Evolutionary conservation across 1,140 invertebrate species (phyloP), one percentile per base, ranked within the genome.

Genomic region (Samia ricini): DNA sequence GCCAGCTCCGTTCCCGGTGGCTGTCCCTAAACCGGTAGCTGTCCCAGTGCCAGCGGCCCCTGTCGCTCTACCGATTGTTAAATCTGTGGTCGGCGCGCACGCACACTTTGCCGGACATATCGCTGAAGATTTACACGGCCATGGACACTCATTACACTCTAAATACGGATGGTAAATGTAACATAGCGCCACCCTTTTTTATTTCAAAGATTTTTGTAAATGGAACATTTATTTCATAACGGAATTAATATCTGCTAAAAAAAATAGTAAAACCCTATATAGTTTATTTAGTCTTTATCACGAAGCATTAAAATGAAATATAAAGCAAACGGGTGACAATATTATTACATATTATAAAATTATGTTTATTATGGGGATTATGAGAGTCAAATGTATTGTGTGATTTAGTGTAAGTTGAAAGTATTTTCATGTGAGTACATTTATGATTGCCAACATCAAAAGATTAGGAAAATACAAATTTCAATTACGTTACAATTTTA

Each of bases 1-100:
- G 4, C 90, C 90, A 0, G 77, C 81, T 23, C 90, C 90, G 7
- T 89, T 88, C 72, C 86, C 90, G 29, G 88, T 91, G 0, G 79
- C 87, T 18, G 83, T 90, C 4, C 61, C 81, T 12, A 88, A 77
- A 33, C 88, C 88, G 19, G 81, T 88, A n/a, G 87, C 86, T 0
- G 81, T 90, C 0, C 82, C 87, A 48, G 80, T 90, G 0, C 67
- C 88, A 1, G 77, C 81, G 1, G 77, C 81, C 20, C 89, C 86
- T n/a, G 73, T 85, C 4, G 72, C 76, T 10, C 81, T 89, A 0
- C 81, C 85, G 7, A 63, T 81, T 0, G 66, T 79, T 7, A 82
- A 76, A 59, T 68, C 81, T 2, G 66, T 72, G 7, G 55, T 78
- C 23, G 67, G 68, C 22, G 52, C 61, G 7, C 51, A 52, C 36